Conservation (phyloP, 2,797 vertebrate species). For the Bufotes viridis region DNA sequence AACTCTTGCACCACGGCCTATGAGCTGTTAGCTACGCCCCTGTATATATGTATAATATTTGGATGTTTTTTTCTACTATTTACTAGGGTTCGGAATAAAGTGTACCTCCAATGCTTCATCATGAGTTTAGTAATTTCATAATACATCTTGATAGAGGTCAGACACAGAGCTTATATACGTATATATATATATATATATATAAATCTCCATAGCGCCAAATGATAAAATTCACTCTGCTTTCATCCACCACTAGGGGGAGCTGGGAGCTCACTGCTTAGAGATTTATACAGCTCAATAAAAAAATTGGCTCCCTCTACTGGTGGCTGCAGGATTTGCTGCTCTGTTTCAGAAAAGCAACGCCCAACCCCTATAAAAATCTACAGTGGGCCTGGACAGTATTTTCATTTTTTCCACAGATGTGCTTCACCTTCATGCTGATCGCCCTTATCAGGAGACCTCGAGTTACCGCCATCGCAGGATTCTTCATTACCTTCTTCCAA, state of each 20-base stretch:
- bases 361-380: too few relatives aligned
- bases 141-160: neutral
- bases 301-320: too few relatives aligned
- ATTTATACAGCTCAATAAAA: neutral
- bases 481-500: constrained; percentile 81
- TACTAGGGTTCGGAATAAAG: neutral
- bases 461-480: constrained; percentile 78
- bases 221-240: too few relatives aligned
- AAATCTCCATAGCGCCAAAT: too few relatives aligned
- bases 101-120: neutral
- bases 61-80: neutral
- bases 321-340: too few relatives aligned
- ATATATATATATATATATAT: neutral
- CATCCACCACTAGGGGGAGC: neutral
- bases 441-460: constrained; percentile 83
- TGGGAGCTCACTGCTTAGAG: neutral
- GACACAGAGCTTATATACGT: neutral
- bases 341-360: too few relatives aligned
- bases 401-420: constrained; percentile 74
- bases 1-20: too few relatives aligned
- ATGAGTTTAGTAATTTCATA: neutral
- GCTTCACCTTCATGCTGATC: constrained; percentile 87
- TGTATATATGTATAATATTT: neutral
- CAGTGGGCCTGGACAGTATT: neutral
- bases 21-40: too few relatives aligned